Conservation (phyloP, 2,113 vertebrate species). For the Serilophus lunatus region DNA sequence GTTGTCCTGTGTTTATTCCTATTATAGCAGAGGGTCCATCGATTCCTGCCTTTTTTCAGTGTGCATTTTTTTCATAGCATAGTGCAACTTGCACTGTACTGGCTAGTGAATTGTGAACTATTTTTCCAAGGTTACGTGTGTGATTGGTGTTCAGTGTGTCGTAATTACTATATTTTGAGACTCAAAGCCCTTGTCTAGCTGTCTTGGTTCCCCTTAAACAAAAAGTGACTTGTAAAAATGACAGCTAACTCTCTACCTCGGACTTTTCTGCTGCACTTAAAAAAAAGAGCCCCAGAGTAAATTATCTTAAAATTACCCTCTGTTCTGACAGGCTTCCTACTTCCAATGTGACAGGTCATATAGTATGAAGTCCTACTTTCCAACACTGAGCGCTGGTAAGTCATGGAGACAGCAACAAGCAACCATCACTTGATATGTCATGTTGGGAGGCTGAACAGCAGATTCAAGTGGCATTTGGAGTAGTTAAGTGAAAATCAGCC, state of each 20-base stretch:
- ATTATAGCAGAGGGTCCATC: fast-evolving
- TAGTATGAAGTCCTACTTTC: neutral
- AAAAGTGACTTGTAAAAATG: neutral
- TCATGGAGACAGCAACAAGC: neutral
- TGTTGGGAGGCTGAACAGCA: neutral
- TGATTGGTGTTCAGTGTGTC: neutral
- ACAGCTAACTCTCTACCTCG: neutral
- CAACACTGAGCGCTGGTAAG: neutral
- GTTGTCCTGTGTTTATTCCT: neutral
- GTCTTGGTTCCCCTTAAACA: neutral
- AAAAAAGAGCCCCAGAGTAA: neutral
- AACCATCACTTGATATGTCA: neutral
- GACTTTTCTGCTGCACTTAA: neutral
- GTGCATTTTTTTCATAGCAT: neutral
- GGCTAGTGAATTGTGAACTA: neutral
- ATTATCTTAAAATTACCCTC: neutral
- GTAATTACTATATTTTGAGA: neutral
- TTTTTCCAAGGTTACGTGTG: neutral
- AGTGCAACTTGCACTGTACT: neutral
- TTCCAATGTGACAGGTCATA: neutral
- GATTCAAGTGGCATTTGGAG: neutral
- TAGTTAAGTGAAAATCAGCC: neutral
- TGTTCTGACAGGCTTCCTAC: neutral
- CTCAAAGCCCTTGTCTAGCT: neutral
- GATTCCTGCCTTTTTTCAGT: neutral